Conservation (phyloP, 2,797 vertebrate species). For the Simalia tracyae region DNA sequence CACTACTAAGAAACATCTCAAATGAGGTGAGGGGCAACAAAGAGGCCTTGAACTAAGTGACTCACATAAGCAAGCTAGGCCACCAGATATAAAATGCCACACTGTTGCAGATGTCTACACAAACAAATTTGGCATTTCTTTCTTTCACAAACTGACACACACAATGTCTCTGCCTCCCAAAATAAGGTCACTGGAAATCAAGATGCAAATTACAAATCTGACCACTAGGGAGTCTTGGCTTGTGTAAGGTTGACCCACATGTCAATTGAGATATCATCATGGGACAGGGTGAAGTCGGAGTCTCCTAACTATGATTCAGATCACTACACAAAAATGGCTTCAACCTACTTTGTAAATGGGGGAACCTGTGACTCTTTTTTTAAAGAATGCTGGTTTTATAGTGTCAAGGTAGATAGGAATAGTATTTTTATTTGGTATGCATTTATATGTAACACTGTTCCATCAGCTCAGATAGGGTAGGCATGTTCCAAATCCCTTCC, state of each 20-base stretch:
- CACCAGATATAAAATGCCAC: background rate
- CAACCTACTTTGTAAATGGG: background rate
- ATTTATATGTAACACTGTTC: background rate
- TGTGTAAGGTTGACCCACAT: background rate
- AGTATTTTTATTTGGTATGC: background rate
- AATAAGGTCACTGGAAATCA: background rate
- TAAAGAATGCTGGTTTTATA: background rate
- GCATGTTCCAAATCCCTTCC: background rate
- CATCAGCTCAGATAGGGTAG: background rate
- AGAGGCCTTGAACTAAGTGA: background rate
- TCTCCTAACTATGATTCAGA: conserved; percentile 39
- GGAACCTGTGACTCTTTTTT: background rate
- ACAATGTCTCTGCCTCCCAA: background rate
- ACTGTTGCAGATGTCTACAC: background rate
- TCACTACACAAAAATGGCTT: conserved; percentile 8
- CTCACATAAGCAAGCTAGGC: background rate
- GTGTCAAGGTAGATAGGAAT: background rate
- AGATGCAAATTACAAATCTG: background rate
- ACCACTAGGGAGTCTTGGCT: background rate
- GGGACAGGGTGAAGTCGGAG: conserved; percentile 12
- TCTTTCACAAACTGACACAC: background rate
- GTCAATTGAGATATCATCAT: conserved; percentile 43
- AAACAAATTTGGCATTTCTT: background rate
- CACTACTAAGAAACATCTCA: background rate
- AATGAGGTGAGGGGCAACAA: background rate